phyloP scores from a whole-genome alignment of 2,888 invertebrate genomes.

The Dendrolimus houi region DNA sequence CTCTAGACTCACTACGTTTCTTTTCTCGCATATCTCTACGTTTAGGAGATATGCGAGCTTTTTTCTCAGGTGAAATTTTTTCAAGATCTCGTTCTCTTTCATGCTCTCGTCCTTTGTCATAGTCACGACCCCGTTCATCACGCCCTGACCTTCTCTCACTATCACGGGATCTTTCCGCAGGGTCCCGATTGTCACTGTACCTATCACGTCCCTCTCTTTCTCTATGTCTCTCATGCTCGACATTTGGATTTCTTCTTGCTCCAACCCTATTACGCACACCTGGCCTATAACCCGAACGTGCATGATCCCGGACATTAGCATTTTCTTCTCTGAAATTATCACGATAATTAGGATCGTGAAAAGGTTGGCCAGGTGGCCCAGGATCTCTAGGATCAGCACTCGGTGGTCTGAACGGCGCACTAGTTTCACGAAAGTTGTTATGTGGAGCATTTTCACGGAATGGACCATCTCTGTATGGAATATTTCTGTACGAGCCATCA shows the following conservation, averaged over 20 bases:
- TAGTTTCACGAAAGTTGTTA: constrained; percentile 48
- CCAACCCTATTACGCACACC: constrained; percentile 42
- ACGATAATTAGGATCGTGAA: constrained; percentile 54
- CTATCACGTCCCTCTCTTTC: constrained; percentile 61
- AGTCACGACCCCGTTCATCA: constrained; percentile 40
- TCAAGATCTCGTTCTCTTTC: constrained; percentile 50
- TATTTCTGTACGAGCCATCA: constrained; percentile 48
- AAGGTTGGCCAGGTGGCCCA: constrained; percentile 29
- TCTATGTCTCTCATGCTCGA: constrained; percentile 54
- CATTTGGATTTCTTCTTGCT: constrained; percentile 49
- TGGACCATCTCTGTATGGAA: constrained; percentile 49
- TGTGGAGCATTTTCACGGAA: constrained; percentile 55
- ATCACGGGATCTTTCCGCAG: constrained; percentile 58
- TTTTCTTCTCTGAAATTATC: constrained; percentile 56
- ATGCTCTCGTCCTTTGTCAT: constrained; percentile 46
- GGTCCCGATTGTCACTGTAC: constrained; percentile 54
- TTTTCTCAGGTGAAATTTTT: constrained; percentile 56
- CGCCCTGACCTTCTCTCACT: constrained; percentile 37
- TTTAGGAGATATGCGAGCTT: constrained; percentile 53
- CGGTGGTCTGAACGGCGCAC: constrained; percentile 50
- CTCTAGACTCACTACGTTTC: constrained; percentile 63
- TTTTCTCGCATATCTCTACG: constrained; percentile 56
- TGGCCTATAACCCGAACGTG: constrained; percentile 44
- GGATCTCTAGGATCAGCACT: constrained; percentile 55
- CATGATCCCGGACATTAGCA: constrained; percentile 38